Evolutionary conservation across 2,888 invertebrate species (phyloP).

Genomic region (Rambutsinella grinnellia): DNA sequence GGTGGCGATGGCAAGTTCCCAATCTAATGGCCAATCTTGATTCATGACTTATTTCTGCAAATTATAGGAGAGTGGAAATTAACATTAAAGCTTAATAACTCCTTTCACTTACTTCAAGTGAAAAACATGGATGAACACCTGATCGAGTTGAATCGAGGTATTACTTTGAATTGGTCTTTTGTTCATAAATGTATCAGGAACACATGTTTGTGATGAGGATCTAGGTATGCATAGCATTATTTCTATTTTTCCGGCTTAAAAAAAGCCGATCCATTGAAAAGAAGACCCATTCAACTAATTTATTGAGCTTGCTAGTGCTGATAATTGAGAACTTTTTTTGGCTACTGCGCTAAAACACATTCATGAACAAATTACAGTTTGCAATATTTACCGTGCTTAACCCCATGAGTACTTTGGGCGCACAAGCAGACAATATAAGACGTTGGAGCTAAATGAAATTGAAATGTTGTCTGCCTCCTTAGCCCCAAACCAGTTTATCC

Average conservation of each 20-base stretch:
- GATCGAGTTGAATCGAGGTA: too few relatives aligned
- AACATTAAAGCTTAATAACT: constrained; percentile 9
- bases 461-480: constrained; percentile 31
- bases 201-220: too few relatives aligned
- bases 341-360: constrained; percentile 11
- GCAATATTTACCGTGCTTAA: too few relatives aligned
- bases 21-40: constrained; percentile 47
- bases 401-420: background rate
- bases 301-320: constrained; percentile 35
- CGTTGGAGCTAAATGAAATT: constrained; percentile 8
- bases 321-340: constrained; percentile 40
- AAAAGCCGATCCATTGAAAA: too few relatives aligned
- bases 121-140: background rate
- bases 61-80: constrained; percentile 35
- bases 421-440: background rate
- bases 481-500: constrained; percentile 33
- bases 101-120: constrained; percentile 17
- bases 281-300: too few relatives aligned
- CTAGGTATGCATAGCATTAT: too few relatives aligned
- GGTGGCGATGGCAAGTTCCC: constrained; percentile 19
- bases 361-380: too few relatives aligned
- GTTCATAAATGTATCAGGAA: too few relatives aligned
- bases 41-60: constrained; percentile 51
- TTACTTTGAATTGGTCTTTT: too few relatives aligned
- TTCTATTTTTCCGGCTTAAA: too few relatives aligned